Base-by-base conservation (phyloP, 23 tunicate genomes). In the Ciona savignyi region DNA sequence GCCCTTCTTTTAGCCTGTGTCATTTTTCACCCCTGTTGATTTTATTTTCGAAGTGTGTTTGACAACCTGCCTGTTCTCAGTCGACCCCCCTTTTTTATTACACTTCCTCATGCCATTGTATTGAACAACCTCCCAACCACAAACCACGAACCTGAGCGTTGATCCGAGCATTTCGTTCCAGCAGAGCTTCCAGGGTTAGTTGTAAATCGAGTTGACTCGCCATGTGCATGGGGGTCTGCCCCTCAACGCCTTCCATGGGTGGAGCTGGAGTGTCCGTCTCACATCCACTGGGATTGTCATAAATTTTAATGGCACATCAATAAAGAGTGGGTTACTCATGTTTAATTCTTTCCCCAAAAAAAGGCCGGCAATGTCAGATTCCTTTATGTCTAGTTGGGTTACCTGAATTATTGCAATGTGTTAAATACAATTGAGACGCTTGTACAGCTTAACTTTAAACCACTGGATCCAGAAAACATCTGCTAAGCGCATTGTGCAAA, bases 201-300 rank as follows among this genome's bases (percentile, higher is more conserved):
- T 60, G 74, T 48, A 61, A 60, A 9, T 78, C 83, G 68, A 66
- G 51, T 29, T 77, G 33, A 21, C 78, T 66, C 6, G 77, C 90
- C 82, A 78, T 75, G 73, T 84, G 90, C 21, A 84, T 21, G 3
- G 90, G 83, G 24, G 81, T 32, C 51, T 84, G 90, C 25, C 81
- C 80, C 61, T 83, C 81, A 34, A 76, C 72, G 29, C 51, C 32
- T 11, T 25, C 29, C 11, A 26, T 65, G 19, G 15, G 27, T 65
- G 30, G 31, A 23, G 77, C 35, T 2, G 76, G 88, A 27, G 76
- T 68, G 29, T 76, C 76, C 63, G 62, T 4, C 28, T 76, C 81
- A 33, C 81, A 75, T 34, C 81, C 81, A 74, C 81, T 75, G 29
- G 2, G 19, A 25, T 30, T 74, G 3, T 3, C 71, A 66, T 25